Base-by-base conservation (phyloP, 1,140 invertebrate species). In the Cardiocondyla obscurior region DNA sequence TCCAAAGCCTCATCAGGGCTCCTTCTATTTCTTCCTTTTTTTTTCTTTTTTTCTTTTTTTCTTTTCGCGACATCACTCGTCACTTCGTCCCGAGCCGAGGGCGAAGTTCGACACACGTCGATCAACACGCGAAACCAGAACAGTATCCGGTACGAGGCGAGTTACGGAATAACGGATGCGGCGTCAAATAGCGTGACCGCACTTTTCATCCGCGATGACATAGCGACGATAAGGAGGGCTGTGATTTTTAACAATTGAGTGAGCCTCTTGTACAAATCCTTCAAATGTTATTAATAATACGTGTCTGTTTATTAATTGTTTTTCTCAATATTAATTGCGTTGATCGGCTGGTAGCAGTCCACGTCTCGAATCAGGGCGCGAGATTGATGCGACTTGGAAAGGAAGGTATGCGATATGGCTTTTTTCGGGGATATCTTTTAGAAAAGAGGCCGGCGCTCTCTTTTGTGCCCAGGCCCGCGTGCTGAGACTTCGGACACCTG, bases 1-100 rank as follows among this genome's bases (percentile, higher is more conserved):
- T 84, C 33, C 81, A 55, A 67, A 73, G 72, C n/a, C n/a, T n/a
- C n/a, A n/a, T 55, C 69, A 85, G 62, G 73, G 82, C 81, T 82
- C 76, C 81, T 46, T 30, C 46, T 76, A n/a, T 58, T 73, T 58
- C 67, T 53, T 33, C 30, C 7, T 30, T 16, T 14, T 53, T 76
- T 58, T 73, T 58, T 73, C 46, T 33, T n/a, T 3, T 30, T 16
- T 14, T n/a, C 46, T 76, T 58, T 73, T 58, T 73, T 53, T 33
- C 30, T 3, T 30, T 16, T 14, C 42, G 42, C 42, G 7, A 10
- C 57, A 51, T 72, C 57, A 51, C 44, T 39, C 42, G 53, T 69
- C 82, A 39, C 44, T 49, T n/a, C 42, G 16, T 42, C 3, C 4
- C 44, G 30, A 0, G n/a, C 42, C 70, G 69, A 62, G 67, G 22